Evolutionary conservation across 2,797 vertebrate species (phyloP).

Genomic region (Acanthurus tractus): DNA sequence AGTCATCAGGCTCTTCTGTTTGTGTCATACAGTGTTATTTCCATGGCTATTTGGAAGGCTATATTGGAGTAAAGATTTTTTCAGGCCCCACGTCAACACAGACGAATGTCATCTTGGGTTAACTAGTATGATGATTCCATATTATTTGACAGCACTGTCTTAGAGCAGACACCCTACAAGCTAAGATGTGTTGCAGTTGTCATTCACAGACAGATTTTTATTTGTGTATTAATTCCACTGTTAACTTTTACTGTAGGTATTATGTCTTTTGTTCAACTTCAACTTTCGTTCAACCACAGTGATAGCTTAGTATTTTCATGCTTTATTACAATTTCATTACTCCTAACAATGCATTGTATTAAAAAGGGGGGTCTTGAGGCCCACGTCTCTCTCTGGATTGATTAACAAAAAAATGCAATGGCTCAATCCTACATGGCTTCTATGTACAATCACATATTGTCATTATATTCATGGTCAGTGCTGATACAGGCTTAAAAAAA

Average conservation of each 20-base stretch:
- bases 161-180: conserved; percentile 20
- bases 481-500: not conserved
- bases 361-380: not conserved
- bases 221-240: conserved; percentile 6
- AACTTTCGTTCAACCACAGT: not conserved
- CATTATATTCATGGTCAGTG: not conserved
- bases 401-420: not conserved
- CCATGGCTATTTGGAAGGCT: conserved; percentile 26
- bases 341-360: not conserved
- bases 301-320: not conserved
- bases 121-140: conserved; percentile 29
- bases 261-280: not conserved
- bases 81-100: conserved; percentile 36
- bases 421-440: not conserved
- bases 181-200: conserved; percentile 8
- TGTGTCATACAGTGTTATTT: conserved; percentile 36
- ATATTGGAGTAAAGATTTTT: conserved; percentile 23
- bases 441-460: not conserved
- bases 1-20: conserved; percentile 37
- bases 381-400: not conserved
- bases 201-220: conserved; percentile 4
- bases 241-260: not conserved
- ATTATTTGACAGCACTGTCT: conserved; percentile 27
- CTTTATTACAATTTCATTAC: not conserved
- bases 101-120: conserved; percentile 37